Percentiles rank a stretch among this genome's conserved stretches.
Conservation (phyloP, 92 coral and sea anemone species). For the Paragorgia papillata region DNA sequence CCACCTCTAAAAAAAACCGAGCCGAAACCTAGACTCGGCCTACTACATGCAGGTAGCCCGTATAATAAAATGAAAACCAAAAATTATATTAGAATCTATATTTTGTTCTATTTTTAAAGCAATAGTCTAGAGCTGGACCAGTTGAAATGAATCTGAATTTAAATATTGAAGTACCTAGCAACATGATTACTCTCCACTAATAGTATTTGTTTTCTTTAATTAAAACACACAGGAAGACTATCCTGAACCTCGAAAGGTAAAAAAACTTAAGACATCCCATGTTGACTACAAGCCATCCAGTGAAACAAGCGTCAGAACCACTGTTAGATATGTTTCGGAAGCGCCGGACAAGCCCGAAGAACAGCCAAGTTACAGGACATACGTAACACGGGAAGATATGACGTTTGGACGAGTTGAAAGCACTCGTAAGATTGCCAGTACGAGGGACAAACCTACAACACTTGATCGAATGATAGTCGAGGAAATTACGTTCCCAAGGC, state of each 20-base stretch:
- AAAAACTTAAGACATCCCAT: slow-evolving; percentile 30
- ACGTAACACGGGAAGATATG: background rate
- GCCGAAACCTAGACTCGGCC: too few species aligned
- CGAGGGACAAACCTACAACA: background rate
- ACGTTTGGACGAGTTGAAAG: slow-evolving; percentile 32
- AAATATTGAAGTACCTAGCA: too few species aligned
- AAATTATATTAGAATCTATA: too few species aligned
- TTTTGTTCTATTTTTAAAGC: too few species aligned
- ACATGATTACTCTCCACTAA: too few species aligned
- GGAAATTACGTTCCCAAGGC: slow-evolving; percentile 35
- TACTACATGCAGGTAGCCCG: too few species aligned
- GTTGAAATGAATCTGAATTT: too few species aligned
- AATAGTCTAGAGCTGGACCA: too few species aligned
- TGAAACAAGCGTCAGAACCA: slow-evolving; percentile 3
- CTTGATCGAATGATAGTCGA: slow-evolving; percentile 25
- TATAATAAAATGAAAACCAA: too few species aligned
- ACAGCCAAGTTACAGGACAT: slow-evolving; percentile 2
- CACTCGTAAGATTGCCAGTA: slow-evolving; percentile 17
- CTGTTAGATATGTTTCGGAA: background rate
- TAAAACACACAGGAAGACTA: slow-evolving; percentile 15
- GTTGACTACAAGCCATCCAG: slow-evolving; percentile 26
- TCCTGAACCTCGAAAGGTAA: slow-evolving; percentile 25
- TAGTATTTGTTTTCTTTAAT: background rate
- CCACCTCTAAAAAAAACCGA: too few species aligned
- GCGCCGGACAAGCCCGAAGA: background rate